These are phyloP conservation scores for Archaeoteleia sp. DNA, from an alignment of 2,888 invertebrate genomes.

Conservation along the genomic window DNA sequence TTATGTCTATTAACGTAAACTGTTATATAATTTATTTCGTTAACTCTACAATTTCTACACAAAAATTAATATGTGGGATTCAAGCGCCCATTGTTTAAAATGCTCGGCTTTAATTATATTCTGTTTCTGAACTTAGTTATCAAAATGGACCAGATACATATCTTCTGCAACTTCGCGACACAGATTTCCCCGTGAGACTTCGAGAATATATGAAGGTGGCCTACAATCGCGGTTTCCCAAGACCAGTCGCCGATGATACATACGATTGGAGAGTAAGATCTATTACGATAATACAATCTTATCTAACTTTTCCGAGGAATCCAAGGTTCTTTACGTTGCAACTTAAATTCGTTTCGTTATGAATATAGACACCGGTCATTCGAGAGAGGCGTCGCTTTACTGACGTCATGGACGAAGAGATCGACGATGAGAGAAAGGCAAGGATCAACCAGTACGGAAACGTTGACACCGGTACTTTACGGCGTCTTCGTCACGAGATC, in stretches of 20 bases:
- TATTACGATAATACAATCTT: too few relatives aligned
- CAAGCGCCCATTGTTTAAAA: too few relatives aligned
- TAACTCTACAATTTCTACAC: conserved; percentile 4
- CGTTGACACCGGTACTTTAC: conserved; percentile 78
- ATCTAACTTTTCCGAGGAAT: too few relatives aligned
- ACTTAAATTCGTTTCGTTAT: not conserved
- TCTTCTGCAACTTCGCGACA: conserved; percentile 93
- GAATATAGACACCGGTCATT: conserved; percentile 85
- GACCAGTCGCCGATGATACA: conserved; percentile 80
- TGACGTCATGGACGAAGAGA: conserved; percentile 96
- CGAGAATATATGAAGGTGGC: conserved; percentile 97
- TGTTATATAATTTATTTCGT: not conserved
- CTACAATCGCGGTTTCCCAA: conserved; percentile 82
- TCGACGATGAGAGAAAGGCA: conserved; percentile 90
- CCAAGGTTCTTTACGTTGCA: too few relatives aligned
- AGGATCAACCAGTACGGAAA: conserved; percentile 88
- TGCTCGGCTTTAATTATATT: too few relatives aligned
- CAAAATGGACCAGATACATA: conserved; percentile 98
- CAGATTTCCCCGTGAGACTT: conserved; percentile 94
- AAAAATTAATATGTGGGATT: too few relatives aligned
- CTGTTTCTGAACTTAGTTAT: conserved; percentile 80
- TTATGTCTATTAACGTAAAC: conserved; percentile 10
- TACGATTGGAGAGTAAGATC: conserved; percentile 89
- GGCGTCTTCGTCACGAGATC: conserved; percentile 88
- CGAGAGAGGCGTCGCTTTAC: conserved; percentile 93